Evolutionary conservation across 2,113 vertebrate species (phyloP), one percentile per base, ranked within the genome.

Genomic region (Osmerus mordax): DNA sequence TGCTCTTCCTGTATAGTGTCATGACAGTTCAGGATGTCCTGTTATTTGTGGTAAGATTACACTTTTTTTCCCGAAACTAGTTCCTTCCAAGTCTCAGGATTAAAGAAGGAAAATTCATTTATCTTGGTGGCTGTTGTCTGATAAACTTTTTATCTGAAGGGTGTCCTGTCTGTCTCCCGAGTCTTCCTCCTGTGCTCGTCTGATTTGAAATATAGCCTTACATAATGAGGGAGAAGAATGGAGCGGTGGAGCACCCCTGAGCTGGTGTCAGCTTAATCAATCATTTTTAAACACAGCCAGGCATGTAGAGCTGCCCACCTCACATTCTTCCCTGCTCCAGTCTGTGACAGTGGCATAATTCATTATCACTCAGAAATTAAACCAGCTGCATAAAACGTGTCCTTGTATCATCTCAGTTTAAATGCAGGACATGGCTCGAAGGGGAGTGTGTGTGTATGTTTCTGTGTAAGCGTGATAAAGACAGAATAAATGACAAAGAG

Each of bases 271-370:
- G 89, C 89, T 91, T 92, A 94, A 95, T 94, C 91, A 92, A 93
- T 95, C 92, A 94, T 92, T 92, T 93, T 91, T 90, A 94, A 94
- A 92, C 87, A 93, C 83, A 75, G 87, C 88, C 84, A 89, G 86
- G 88, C 81, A 67, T 78, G 84, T 90, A 91, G 88, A 78, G 81
- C 80, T 76, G 84, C 87, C 82, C 67, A 69, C 83, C 88, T 89
- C 67, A 54, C 87, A 90, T 88, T 77, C 63, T 89, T 87, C 87
- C 76, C 86, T 79, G 83, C 87, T 89, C 82, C 78, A 89, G 90
- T 66, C 87, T 88, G 87, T 92, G 86, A 87, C 89, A 86, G 79
- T 83, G 85, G 77, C 79, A 78, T 91, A 90, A 94, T 93, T 92
- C 84, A 95, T 94, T 91, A 91, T 80, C 85, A 85, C 84, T 91